Base-by-base conservation (phyloP, 2,888 invertebrate genomes). In the Xestia c-nigrum region DNA sequence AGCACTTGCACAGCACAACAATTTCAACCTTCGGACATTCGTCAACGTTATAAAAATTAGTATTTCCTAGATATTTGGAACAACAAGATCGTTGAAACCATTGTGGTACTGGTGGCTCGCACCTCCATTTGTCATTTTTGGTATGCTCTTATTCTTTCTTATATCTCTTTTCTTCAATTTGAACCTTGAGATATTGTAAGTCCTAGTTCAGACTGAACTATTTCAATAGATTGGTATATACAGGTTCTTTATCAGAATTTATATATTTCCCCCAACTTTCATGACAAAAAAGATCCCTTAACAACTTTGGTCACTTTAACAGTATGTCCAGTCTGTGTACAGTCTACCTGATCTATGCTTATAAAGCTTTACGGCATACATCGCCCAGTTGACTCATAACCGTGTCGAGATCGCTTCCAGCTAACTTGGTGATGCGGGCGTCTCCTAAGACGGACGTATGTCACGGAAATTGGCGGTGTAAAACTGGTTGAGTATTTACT, bases 371-470 rank as follows among this genome's bases (percentile, higher is more conserved):
- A 94, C 89, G 89, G 91, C 93, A 93, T 90, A 93, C 91, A 94
- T 94, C 92, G 93, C 95, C 94, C 95, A 92, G 95, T 95, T 95
- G 96, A 95, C 94, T 96, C 96, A 95, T 96, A 96, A 94, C 94
- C 92, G 91, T 91, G 91, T 87, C 85, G 87, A 93, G 91, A 94
- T 92, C 92, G 91, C 89, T 93, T 93, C 93, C 92, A 94, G 94
- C 94, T 94, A 94, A 94, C 91, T 93, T 92, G 87, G 91, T 88
- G 92, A 92, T 91, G 92, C 85, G 91, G 91, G 92, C 87, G 89
- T 90, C 91, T 91, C 87, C 88, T 85, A 89, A 88, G 90, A 86
- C 75, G 76, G 85, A 82, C 38, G n/a, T 79, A 89, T 85, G 81
- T 72, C 46, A 83, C 78, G 16, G 64, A 64, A 43, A 43, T 21